These are phyloP conservation scores for Cephus rjabovi DNA, from an alignment of 2,888 invertebrate genomes.

Conservation along the genomic window DNA sequence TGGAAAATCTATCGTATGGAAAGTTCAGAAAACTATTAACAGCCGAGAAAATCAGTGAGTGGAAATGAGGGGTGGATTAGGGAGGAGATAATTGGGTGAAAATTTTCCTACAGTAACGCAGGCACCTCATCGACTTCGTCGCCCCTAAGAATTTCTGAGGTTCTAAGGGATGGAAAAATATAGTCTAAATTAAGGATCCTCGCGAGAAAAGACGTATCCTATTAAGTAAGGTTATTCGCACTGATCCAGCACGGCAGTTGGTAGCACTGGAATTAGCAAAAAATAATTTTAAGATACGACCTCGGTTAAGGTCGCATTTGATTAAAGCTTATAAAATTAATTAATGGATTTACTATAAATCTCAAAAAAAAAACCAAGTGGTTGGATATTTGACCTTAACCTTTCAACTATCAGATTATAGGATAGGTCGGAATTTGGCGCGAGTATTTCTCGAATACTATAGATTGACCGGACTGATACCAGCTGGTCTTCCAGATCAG, in stretches of 20 bases:
- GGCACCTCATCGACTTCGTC: neutral
- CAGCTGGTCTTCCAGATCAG: conserved; percentile 63
- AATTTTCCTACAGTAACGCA: neutral
- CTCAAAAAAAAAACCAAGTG: neutral
- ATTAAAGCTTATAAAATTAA: neutral
- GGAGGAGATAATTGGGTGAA: neutral
- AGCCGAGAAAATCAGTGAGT: neutral
- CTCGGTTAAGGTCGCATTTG: neutral
- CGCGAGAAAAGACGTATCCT: neutral
- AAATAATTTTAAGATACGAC: neutral
- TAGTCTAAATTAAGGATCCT: neutral
- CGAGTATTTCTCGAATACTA: conserved; percentile 85
- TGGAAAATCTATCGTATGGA: neutral
- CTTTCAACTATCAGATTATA: conserved; percentile 72
- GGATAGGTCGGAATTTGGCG: conserved; percentile 81
- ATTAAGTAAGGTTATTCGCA: neutral
- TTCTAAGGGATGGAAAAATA: neutral
- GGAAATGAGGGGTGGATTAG: neutral
- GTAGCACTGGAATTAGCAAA: neutral
- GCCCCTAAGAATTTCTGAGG: neutral
- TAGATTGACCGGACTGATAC: conserved; percentile 78
- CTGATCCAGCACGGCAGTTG: neutral
- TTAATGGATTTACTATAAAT: neutral
- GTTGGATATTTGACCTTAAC: conserved; percentile 31
- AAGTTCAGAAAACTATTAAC: neutral